phyloP scores from a whole-genome alignment of 2,888 invertebrate species.

The Erebia aethiops region DNA sequence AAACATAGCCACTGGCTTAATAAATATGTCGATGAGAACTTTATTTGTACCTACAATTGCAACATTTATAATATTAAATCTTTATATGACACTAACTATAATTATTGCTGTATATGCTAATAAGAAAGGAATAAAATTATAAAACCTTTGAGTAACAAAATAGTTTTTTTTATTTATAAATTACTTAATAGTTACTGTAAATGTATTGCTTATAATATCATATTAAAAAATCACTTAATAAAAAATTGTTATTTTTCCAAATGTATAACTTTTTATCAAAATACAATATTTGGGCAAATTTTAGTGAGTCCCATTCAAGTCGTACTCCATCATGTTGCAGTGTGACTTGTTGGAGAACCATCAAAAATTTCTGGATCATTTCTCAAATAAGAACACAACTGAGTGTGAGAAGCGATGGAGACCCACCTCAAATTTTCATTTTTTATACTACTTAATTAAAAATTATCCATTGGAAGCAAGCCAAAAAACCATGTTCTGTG shows the following conservation, averaged over 20 bases:
- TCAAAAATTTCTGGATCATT: too few relatives aligned
- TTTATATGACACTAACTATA: conserved; percentile 80
- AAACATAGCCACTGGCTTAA: conserved; percentile 92
- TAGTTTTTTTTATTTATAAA: conserved; percentile 19
- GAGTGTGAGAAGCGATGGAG: too few relatives aligned
- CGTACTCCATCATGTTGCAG: too few relatives aligned
- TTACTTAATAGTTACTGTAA: conserved; percentile 4
- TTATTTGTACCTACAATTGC: conserved; percentile 63
- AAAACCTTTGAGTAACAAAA: conserved; percentile 16
- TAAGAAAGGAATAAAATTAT: conserved; percentile 71
- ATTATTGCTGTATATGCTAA: conserved; percentile 62
- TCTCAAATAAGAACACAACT: too few relatives aligned
- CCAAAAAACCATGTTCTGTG: too few relatives aligned
- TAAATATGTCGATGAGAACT: conserved; percentile 89
- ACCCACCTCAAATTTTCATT: too few relatives aligned
- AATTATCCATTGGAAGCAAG: too few relatives aligned
- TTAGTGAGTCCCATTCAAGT: too few relatives aligned
- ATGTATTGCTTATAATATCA: not conserved
- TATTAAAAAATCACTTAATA: too few relatives aligned
- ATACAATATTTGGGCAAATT: not conserved
- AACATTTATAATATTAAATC: conserved; percentile 80
- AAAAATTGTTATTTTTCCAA: not conserved
- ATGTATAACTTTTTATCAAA: not conserved
- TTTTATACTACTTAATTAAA: too few relatives aligned
- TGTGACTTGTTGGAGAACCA: too few relatives aligned